Conservation (phyloP, 2,797 vertebrate species). For the Karalla daura region DNA sequence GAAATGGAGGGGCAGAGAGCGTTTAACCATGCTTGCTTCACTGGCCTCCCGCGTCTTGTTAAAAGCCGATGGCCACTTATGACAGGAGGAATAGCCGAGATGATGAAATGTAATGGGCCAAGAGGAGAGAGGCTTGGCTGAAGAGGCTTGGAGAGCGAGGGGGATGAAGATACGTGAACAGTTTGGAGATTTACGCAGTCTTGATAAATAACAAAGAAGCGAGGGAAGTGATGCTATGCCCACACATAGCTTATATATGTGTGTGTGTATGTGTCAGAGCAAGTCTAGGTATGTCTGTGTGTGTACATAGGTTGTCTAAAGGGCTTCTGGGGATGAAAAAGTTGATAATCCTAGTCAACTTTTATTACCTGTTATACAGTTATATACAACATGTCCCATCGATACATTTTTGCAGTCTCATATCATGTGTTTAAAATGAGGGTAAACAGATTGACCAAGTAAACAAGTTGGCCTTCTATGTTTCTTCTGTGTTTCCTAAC, state of each 20-base stretch:
- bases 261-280: neutral
- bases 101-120: slow-evolving; percentile 82
- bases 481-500: too few relatives aligned
- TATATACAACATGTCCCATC: neutral
- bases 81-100: slow-evolving; percentile 71
- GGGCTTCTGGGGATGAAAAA: slow-evolving; percentile 5
- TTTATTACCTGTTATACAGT: neutral
- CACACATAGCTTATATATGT: neutral
- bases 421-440: too few relatives aligned
- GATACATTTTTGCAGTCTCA: too few relatives aligned
- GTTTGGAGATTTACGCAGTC: slow-evolving; percentile 46
- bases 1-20: slow-evolving; percentile 75
- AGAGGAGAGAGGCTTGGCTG: slow-evolving; percentile 63
- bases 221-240: neutral
- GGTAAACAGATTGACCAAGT: too few relatives aligned
- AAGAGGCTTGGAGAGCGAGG: slow-evolving; percentile 52
- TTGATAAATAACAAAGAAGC: slow-evolving; percentile 21
- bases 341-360: slow-evolving; percentile 2
- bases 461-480: too few relatives aligned
- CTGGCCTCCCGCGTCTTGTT: slow-evolving; percentile 79
- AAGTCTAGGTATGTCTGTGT: neutral
- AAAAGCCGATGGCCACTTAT: slow-evolving; percentile 80
- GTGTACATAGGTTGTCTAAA: slow-evolving; percentile 1
- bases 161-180: slow-evolving; percentile 44
- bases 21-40: slow-evolving; percentile 75